phyloP scores from a whole-genome alignment of 1,140 invertebrate genomes.

The Calephelis virginiensis region DNA sequence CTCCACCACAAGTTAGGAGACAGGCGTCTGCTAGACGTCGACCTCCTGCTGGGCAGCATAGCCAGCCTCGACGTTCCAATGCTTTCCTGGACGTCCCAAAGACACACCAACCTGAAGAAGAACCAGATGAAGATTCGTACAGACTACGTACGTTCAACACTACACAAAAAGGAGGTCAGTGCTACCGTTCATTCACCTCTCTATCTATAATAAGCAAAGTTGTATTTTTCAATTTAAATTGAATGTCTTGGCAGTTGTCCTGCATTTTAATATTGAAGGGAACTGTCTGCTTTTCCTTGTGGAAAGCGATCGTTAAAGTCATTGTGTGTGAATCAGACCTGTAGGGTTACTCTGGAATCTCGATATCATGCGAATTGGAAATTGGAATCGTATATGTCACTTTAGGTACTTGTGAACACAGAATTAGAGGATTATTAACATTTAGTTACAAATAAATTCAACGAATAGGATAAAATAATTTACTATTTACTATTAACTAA shows the following conservation, averaged over 20 bases:
- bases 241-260: slow-evolving; percentile 59
- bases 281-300: slow-evolving; percentile 31
- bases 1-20: slow-evolving; percentile 74
- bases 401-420: too few species aligned
- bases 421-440: too few species aligned
- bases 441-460: too few species aligned
- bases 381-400: too few species aligned
- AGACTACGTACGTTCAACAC: slow-evolving; percentile 92
- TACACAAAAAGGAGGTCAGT: slow-evolving; percentile 91
- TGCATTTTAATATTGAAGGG: slow-evolving; percentile 17
- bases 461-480: too few species aligned
- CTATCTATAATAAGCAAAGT: slow-evolving; percentile 59
- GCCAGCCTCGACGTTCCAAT: slow-evolving; percentile 79
- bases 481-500: too few species aligned
- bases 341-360: too few species aligned
- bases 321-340: neutral
- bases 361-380: too few species aligned
- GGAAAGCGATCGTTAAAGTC: neutral
- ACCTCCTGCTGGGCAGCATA: slow-evolving; percentile 62
- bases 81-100: slow-evolving; percentile 90
- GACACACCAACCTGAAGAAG: slow-evolving; percentile 74
- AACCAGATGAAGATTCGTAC: slow-evolving; percentile 89
- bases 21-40: slow-evolving; percentile 78
- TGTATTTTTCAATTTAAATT: slow-evolving; percentile 52
- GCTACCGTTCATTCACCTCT: slow-evolving; percentile 65